Base-by-base conservation (phyloP, 2,113 vertebrate species). In the Bothrops jararaca region DNA sequence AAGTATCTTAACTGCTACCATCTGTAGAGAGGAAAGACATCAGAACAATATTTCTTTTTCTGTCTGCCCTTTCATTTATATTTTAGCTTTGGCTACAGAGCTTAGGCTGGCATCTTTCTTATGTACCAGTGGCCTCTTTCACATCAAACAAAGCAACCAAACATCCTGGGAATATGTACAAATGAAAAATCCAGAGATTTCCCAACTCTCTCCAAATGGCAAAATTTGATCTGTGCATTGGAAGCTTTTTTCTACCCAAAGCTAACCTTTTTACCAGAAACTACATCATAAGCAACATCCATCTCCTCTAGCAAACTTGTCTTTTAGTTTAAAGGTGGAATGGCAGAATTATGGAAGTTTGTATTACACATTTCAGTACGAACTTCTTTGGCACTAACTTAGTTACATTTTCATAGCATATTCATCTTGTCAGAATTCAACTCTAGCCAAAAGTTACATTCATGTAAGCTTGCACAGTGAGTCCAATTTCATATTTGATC, bases 1-100 rank as follows among this genome's bases (percentile, higher is more conserved):
- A 96, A 95, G 94, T 96, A 97, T 96, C 96, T 96, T 97, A 97
- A 97, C 95, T 95, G 95, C 93, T 97, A 96, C 95, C 97, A 97
- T 95, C 96, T 97, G 96, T 91, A 94, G 0, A 0, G 93, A 29
- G 85, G 11, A 95, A 94, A 95, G 89, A 90, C 90, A 94, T 94
- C 0, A 0, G 92, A 87, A 95, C 91, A 93, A 93, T 60, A 69
- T 92, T 69, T 52, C 52, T 91, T 42, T 86, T 50, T 57, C 85
- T 90, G 88, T 89, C 89, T 69, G 23, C 58, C 92, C 24, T 58
- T 94, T 92, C 85, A 54, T 56, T 95, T 86, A 39, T 0, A 1
- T 85, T 95, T 89, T 85, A 93, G 85, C 0, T 0, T 95, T 90
- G 85, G 88, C 53, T 60, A 20, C 12, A 24, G 86, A 94, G n/a